Evolutionary conservation across 2,888 invertebrate genomes (phyloP).

Genomic region (Synergus japonicus): DNA sequence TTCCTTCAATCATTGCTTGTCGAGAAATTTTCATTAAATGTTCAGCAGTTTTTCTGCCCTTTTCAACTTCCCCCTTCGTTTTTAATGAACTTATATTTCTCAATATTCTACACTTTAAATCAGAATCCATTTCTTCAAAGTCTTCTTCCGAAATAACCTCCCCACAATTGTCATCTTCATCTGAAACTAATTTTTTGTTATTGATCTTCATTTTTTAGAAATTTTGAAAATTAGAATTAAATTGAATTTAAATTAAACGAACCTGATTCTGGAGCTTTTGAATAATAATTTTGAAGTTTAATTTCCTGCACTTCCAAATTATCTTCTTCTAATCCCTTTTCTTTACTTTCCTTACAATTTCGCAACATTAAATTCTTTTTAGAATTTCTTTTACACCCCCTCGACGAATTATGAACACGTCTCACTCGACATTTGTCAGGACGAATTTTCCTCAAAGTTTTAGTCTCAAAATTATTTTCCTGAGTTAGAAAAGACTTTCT

Average conservation of each 20-base stretch:
- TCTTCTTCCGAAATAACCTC: not conserved
- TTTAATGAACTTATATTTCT: not conserved
- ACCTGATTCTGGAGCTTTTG: not conserved
- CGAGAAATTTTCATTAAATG: constrained; percentile 52
- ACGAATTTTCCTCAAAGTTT: constrained; percentile 54
- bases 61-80: constrained; percentile 48
- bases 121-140: not conserved
- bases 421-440: constrained; percentile 49
- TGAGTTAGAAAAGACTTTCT: constrained; percentile 44
- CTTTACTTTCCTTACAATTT: not conserved
- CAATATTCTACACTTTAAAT: not conserved
- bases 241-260: not conserved
- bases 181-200: not conserved
- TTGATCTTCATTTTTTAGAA: not conserved
- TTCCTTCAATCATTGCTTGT: constrained; percentile 55
- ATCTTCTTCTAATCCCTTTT: not conserved
- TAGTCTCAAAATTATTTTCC: constrained; percentile 49
- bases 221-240: not conserved
- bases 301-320: not conserved
- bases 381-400: not conserved
- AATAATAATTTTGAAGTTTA: not conserved
- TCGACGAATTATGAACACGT: not conserved
- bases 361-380: not conserved
- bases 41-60: constrained; percentile 53
- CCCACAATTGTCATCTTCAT: not conserved